Percentiles rank a stretch among this genome's conserved stretches.
phyloP scores from a whole-genome alignment of 2,113 vertebrate genomes.

The Onychostoma macrolepis region DNA sequence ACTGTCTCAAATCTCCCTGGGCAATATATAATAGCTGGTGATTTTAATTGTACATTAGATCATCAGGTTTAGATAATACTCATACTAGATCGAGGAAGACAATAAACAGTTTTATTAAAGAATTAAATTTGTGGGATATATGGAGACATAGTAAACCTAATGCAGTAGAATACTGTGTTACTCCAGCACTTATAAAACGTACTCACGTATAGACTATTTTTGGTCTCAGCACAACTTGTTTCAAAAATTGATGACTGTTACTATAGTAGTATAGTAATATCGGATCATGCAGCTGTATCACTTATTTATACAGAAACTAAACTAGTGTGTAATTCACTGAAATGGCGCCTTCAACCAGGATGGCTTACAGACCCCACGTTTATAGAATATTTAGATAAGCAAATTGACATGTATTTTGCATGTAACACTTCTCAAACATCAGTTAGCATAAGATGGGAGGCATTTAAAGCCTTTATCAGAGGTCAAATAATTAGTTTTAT shows the following conservation, averaged over 20 bases:
- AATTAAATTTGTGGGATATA: slow-evolving; percentile 30
- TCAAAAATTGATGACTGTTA: too few species aligned
- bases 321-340: too few species aligned
- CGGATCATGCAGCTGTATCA: too few species aligned
- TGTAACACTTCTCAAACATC: too few species aligned
- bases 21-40: not conserved
- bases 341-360: too few species aligned
- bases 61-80: slow-evolving; percentile 17
- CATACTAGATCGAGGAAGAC: slow-evolving; percentile 24
- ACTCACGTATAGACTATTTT: too few species aligned
- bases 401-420: not conserved
- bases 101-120: slow-evolving; percentile 8
- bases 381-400: too few species aligned
- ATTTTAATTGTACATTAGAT: slow-evolving; percentile 40
- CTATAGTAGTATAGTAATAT: slow-evolving; percentile 33
- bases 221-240: too few species aligned
- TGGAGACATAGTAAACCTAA: slow-evolving; percentile 38
- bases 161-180: slow-evolving; percentile 34
- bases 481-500: too few species aligned
- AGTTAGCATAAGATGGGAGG: too few species aligned
- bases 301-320: not conserved
- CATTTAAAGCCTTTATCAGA: too few species aligned
- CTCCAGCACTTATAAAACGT: slow-evolving; percentile 15
- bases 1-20: not conserved
- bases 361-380: too few species aligned